Evolutionary conservation across 2,797 vertebrate genomes (phyloP).

Genomic region (Platyrinchus mystaceus): DNA sequence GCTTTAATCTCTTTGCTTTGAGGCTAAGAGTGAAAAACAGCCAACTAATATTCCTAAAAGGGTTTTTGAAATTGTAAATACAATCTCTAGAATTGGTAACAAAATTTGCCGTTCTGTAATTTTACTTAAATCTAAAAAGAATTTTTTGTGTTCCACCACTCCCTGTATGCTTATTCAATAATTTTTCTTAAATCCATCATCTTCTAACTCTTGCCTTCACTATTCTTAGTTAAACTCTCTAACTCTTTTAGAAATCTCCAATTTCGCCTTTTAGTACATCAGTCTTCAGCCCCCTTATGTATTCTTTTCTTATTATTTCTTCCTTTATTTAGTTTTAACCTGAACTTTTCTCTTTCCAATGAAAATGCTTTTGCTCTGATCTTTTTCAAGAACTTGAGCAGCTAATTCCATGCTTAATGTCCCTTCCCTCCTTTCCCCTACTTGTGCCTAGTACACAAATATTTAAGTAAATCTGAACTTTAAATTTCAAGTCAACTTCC

Average conservation of each 20-base stretch:
- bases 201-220: not conserved
- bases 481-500: not conserved
- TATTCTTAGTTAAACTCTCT: not conserved
- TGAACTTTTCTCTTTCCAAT: not conserved
- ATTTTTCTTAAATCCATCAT: not conserved
- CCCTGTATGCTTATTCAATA: not conserved
- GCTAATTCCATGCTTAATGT: not conserved
- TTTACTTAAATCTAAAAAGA: not conserved
- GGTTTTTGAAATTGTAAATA: not conserved
- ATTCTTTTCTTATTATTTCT: not conserved
- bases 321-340: not conserved
- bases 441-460: not conserved
- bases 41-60: not conserved
- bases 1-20: conserved; percentile 30
- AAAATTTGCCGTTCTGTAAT: not conserved
- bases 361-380: not conserved
- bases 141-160: not conserved
- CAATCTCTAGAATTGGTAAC: not conserved
- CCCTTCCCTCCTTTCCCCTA: not conserved
- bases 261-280: not conserved
- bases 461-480: not conserved
- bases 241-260: not conserved
- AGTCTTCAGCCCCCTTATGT: not conserved
- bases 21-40: not conserved
- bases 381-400: not conserved